A percentile compares a stretch with the other conserved stretches of the same genome.
Conservation (phyloP, 1,140 invertebrate genomes). For the Chymomyza costata region DNA sequence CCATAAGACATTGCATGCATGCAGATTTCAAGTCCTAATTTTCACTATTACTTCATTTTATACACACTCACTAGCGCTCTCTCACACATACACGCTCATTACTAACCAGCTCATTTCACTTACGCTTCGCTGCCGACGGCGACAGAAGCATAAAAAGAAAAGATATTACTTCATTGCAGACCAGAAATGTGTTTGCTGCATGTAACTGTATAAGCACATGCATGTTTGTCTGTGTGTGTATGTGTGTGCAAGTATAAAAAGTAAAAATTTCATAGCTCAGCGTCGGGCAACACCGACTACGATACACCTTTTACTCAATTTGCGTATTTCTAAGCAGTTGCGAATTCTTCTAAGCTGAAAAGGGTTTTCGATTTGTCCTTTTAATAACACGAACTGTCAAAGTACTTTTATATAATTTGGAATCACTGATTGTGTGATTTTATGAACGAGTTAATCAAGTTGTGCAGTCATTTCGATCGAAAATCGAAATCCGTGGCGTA, state of each 20-base stretch:
- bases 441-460: too few species aligned
- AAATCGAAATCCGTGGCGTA: too few species aligned
- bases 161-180: slow-evolving; percentile 72
- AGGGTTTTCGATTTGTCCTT: too few species aligned
- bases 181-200: slow-evolving; percentile 47
- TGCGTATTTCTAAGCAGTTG: too few species aligned
- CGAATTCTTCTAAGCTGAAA: too few species aligned
- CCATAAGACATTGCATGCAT: slow-evolving; percentile 29
- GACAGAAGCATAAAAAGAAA: slow-evolving; percentile 28
- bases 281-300: too few species aligned
- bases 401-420: too few species aligned
- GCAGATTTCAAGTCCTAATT: slow-evolving; percentile 63
- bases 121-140: slow-evolving; percentile 52
- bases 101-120: slow-evolving; percentile 41
- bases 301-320: too few species aligned
- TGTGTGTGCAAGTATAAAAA: slow-evolving; percentile 1
- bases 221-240: slow-evolving; percentile 6
- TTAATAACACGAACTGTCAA: too few species aligned
- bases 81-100: slow-evolving; percentile 16
- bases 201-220: not conserved
- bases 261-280: too few species aligned
- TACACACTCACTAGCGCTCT: slow-evolving; percentile 28
- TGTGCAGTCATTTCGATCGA: too few species aligned
- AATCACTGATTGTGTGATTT: too few species aligned
- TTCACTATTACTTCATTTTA: slow-evolving; percentile 53